Conservation (phyloP, 2,888 invertebrate genomes). For the Nomada ruficornis region DNA sequence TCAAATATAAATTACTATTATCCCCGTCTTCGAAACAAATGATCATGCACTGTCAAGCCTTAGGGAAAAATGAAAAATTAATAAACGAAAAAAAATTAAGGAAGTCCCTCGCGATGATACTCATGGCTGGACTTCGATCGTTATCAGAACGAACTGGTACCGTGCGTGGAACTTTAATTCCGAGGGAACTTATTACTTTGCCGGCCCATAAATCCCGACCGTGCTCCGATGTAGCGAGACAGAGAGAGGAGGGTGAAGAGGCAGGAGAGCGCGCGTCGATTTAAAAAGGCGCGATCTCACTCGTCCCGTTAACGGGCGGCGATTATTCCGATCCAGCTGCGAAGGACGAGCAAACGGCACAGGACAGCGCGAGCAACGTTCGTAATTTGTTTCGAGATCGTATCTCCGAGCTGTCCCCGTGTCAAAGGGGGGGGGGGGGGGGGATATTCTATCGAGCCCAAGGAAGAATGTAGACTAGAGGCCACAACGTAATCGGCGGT, state of each 20-base stretch:
- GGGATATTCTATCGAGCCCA: slow-evolving; percentile 64
- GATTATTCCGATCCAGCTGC: slow-evolving; percentile 79
- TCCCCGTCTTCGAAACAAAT: too few relatives aligned
- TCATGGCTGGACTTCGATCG: slow-evolving; percentile 30
- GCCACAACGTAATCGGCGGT: not conserved
- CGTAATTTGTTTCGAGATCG: slow-evolving; percentile 83
- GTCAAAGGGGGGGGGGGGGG: slow-evolving; percentile 63
- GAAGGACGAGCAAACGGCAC: slow-evolving; percentile 63
- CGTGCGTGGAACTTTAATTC: slow-evolving; percentile 54
- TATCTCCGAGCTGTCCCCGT: slow-evolving; percentile 82
- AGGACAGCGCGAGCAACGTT: slow-evolving; percentile 68
- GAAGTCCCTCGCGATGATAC: slow-evolving; percentile 9
- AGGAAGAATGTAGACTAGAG: slow-evolving; percentile 5
- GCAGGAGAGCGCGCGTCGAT: slow-evolving; percentile 57
- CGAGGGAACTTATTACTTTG: slow-evolving; percentile 49
- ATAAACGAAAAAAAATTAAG: slow-evolving; percentile 1
- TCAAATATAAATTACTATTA: too few relatives aligned
- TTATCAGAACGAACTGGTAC: slow-evolving; percentile 45
- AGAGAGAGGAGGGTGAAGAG: not conserved
- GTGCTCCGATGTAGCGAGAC: not conserved
- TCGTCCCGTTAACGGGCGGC: slow-evolving; percentile 72
- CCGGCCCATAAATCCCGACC: slow-evolving; percentile 36
- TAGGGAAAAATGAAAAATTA: not conserved
- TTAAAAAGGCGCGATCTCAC: slow-evolving; percentile 60
- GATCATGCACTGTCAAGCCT: too few relatives aligned